Evolutionary conservation across 2,113 vertebrate species (phyloP).

Genomic region (Ranitomeya imitator): DNA sequence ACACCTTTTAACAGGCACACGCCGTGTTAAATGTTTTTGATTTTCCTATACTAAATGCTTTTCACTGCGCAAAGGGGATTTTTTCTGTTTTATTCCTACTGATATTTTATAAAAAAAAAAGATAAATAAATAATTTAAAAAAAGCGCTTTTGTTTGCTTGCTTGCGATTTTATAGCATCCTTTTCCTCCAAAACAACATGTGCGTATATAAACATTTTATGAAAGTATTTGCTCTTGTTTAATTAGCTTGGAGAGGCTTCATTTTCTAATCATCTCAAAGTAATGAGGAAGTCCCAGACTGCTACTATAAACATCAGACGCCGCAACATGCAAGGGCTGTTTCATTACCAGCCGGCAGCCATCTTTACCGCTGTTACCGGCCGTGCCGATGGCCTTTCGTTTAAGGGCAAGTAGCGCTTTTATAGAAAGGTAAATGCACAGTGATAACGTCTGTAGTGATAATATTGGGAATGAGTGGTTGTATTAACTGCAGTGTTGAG

Average conservation of each 20-base stretch:
- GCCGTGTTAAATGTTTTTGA: conserved; percentile 25
- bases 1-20: conserved; percentile 34
- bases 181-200: conserved; percentile 41
- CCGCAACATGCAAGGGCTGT: conserved; percentile 20
- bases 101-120: not conserved
- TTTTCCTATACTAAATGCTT: conserved; percentile 35
- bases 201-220: conserved; percentile 46
- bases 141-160: conserved; percentile 30
- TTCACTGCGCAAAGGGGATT: not conserved
- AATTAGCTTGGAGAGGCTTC: conserved; percentile 49
- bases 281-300: conserved; percentile 50
- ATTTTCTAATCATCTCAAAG: conserved; percentile 49
- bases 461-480: not conserved
- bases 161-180: conserved; percentile 36
- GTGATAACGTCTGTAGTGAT: not conserved
- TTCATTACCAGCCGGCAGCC: conserved; percentile 30
- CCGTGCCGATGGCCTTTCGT: not conserved
- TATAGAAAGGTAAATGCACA: not conserved
- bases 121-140: not conserved
- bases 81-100: not conserved
- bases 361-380: conserved; percentile 14
- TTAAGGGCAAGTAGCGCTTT: conserved; percentile 4
- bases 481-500: not conserved
- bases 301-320: conserved; percentile 44
- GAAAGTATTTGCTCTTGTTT: conserved; percentile 47